Evolutionary conservation across 2,113 vertebrate genomes (phyloP).

Genomic region (Murina feae): DNA sequence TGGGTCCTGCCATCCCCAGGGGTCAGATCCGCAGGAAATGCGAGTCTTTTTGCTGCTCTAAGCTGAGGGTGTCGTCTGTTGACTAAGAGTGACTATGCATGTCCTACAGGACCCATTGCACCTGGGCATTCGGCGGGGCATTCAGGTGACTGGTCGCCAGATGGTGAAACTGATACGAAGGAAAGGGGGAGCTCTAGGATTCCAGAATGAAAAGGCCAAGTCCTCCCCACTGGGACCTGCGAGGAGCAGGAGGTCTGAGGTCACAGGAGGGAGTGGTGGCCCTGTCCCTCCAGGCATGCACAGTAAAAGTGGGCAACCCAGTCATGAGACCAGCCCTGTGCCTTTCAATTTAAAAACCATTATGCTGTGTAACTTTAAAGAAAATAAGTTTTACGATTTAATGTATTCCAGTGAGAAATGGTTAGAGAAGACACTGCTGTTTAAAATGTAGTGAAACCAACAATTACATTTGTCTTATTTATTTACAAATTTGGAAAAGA

Average conservation of each 20-base stretch:
- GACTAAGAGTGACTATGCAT: too few relatives aligned
- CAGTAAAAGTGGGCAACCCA: too few relatives aligned
- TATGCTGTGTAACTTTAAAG: neutral
- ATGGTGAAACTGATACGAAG: neutral
- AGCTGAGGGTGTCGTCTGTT: too few relatives aligned
- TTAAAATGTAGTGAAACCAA: neutral
- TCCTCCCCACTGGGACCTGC: accelerated
- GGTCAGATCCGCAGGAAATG: neutral
- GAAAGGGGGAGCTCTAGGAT: neutral
- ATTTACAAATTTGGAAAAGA: neutral
- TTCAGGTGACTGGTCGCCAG: neutral
- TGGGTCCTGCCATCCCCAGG: too few relatives aligned
- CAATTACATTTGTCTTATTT: neutral
- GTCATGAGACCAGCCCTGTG: neutral
- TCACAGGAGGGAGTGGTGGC: neutral
- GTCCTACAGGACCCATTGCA: too few relatives aligned
- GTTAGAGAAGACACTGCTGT: neutral
- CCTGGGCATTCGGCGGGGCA: too few relatives aligned
- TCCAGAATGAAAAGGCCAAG: neutral
- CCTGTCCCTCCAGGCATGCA: neutral
- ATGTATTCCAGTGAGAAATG: neutral
- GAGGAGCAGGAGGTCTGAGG: neutral
- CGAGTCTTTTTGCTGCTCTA: too few relatives aligned
- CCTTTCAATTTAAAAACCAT: neutral
- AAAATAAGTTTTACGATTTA: too few relatives aligned